phyloP scores from a whole-genome alignment of 1,140 invertebrate genomes.

The Cyclargus thomasi region DNA sequence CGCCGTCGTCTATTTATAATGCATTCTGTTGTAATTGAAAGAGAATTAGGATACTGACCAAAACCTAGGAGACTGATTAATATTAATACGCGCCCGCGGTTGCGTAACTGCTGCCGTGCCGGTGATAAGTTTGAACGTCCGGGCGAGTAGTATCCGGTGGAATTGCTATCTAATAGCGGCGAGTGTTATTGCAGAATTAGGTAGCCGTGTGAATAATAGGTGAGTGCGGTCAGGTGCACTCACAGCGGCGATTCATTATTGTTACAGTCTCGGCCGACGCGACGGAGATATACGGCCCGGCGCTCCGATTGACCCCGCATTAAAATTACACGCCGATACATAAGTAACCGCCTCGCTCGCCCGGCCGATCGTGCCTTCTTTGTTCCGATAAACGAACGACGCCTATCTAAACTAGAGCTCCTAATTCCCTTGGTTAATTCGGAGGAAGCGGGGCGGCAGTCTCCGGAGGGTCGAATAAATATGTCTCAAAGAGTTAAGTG shows the following conservation, averaged over 20 bases:
- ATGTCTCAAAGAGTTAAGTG: constrained; percentile 75
- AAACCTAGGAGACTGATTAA: neutral
- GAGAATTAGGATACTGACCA: constrained; percentile 52
- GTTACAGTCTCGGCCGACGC: constrained; percentile 55
- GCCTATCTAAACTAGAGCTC: constrained; percentile 50
- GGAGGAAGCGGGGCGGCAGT: constrained; percentile 50
- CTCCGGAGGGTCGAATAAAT: constrained; percentile 74
- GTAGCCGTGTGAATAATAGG: constrained; percentile 61
- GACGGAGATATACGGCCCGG: constrained; percentile 66
- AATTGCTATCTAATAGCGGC: constrained; percentile 13
- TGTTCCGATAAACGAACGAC: neutral
- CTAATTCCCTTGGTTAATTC: constrained; percentile 71
- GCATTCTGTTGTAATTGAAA: constrained; percentile 71
- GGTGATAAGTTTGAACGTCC: constrained; percentile 15
- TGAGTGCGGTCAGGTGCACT: constrained; percentile 60
- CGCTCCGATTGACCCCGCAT: constrained; percentile 74
- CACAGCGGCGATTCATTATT: constrained; percentile 68
- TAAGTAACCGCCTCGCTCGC: constrained; percentile 56
- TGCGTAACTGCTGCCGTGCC: constrained; percentile 9
- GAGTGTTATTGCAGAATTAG: constrained; percentile 41
- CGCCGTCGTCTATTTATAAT: constrained; percentile 57
- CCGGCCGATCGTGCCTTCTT: neutral
- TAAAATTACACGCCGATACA: constrained; percentile 74
- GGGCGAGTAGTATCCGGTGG: neutral
- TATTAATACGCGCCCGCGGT: neutral